A percentile compares a stretch with the other conserved stretches of the same genome.
Evolutionary conservation across 2,797 vertebrate genomes (phyloP).

Genomic region (Rhinichthys osculus): DNA sequence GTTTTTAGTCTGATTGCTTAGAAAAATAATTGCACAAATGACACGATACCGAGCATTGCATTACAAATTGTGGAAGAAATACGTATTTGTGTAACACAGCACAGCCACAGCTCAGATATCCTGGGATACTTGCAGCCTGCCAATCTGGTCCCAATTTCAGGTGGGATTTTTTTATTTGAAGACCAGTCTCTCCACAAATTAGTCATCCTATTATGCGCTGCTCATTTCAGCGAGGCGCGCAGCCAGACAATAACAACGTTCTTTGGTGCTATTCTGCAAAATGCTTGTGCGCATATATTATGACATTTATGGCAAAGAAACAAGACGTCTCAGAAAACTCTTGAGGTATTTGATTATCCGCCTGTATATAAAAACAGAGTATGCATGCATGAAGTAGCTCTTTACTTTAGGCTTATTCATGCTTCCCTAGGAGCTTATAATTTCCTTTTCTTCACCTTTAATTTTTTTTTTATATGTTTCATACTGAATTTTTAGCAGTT

Average conservation of each 20-base stretch:
- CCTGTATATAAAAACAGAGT: slow-evolving; percentile 6
- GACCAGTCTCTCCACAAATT: slow-evolving; percentile 37
- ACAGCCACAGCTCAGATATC: background rate
- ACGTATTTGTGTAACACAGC: background rate
- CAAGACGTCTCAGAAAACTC: slow-evolving; percentile 33
- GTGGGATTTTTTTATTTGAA: slow-evolving; percentile 19
- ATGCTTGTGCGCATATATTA: slow-evolving; percentile 37
- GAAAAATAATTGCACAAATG: background rate
- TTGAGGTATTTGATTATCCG: slow-evolving; percentile 34
- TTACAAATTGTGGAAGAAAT: background rate
- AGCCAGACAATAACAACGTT: slow-evolving; percentile 13
- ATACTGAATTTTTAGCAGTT: background rate
- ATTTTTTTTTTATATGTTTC: background rate
- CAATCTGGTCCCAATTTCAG: background rate
- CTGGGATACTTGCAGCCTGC: background rate
- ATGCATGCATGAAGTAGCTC: background rate
- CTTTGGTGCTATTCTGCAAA: slow-evolving; percentile 11
- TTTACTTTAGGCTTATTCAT: background rate
- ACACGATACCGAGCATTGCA: background rate
- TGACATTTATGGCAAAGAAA: slow-evolving; percentile 34
- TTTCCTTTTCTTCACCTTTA: background rate
- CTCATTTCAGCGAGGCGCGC: slow-evolving; percentile 14
- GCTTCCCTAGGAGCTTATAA: background rate
- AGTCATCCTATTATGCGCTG: slow-evolving; percentile 1
- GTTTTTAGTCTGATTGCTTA: background rate